Percentiles rank a stretch among this genome's conserved stretches.
Conservation (phyloP, 2,797 vertebrate species). For the Cygnus olor region DNA sequence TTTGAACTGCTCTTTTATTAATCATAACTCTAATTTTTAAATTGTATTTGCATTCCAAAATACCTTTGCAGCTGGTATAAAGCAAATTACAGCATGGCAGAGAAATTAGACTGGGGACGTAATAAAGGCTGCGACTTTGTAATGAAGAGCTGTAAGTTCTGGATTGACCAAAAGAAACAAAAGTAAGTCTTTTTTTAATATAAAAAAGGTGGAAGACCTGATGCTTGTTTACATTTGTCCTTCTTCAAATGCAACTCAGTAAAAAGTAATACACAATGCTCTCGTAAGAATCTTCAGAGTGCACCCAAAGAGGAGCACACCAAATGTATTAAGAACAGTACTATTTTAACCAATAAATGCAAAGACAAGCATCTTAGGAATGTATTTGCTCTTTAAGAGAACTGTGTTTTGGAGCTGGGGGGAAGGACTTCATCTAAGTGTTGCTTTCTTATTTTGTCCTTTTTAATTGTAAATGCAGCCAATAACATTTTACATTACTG, state of each 20-base stretch:
- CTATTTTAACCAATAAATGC: neutral
- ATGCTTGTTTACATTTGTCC: neutral
- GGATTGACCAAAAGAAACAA: slow-evolving; percentile 89
- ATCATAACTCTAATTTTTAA: neutral
- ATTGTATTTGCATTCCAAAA: slow-evolving; percentile 1
- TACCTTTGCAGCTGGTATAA: slow-evolving; percentile 89
- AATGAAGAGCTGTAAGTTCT: slow-evolving; percentile 97
- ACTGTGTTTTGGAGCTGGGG: neutral
- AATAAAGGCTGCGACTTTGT: slow-evolving; percentile 95
- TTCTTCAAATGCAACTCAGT: neutral
- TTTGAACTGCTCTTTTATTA: neutral
- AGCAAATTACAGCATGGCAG: slow-evolving; percentile 96
- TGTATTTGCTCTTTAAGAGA: neutral
- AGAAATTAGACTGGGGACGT: slow-evolving; percentile 93
- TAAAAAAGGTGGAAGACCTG: neutral
- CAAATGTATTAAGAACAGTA: neutral
- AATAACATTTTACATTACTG: neutral
- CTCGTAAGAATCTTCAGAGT: neutral
- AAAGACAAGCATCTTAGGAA: neutral
- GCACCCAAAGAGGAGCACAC: neutral
- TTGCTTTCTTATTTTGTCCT: neutral
- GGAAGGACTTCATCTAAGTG: neutral
- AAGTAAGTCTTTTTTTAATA: slow-evolving; percentile 76
- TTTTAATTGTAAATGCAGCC: neutral
- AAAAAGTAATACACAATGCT: neutral